Base-by-base conservation (phyloP, 2,888 invertebrate genomes). In the Nephrotoma appendiculata region DNA sequence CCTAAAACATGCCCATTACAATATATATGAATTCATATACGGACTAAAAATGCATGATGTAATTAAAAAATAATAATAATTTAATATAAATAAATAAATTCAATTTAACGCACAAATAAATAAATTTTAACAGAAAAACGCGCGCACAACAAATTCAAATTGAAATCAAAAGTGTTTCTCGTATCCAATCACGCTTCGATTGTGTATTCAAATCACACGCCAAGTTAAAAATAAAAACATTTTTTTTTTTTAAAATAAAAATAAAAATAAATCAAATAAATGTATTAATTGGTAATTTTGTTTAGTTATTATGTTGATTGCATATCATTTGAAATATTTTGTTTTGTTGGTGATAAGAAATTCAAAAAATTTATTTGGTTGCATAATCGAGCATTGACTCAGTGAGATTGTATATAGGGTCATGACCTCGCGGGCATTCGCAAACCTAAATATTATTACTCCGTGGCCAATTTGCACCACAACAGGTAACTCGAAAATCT, bases 1-100 rank as follows among this genome's bases (percentile, higher is more conserved):
- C 84, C 84, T 84, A 84, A 84, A 84, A 84, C 84, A 84, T 84
- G 84, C 84, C 41, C 43, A 42, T 84, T 42, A 84, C 84, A 31
- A 71, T 31, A 2, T 31, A 2, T 6, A 71, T 9, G 31, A 31
- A 31, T 31, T 31, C 31, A 31, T 31, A 31, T 31, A 31, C 71
- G 9, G 31, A 6, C 31, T 48, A 48, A 9, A 31, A 11, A 31
- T 44, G 44, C 31, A 71, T 84, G 84, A 84, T 84, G 84, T 42
- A 84, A 84, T 43, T 42, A 41, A 84, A 84, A 15, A 84, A 84
- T 42, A 84, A 42, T 43, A 41, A 84, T 42, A 84, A 84, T 31
- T 48, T 12, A 48, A 12, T 42, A 84, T 42, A 84, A 84, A 42
- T 84, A 84, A 84, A 42, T 84, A 42, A 48, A n/a, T 84, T 84